phyloP scores from a whole-genome alignment of 2,888 invertebrate genomes.

The Parthenolecanium corni region DNA sequence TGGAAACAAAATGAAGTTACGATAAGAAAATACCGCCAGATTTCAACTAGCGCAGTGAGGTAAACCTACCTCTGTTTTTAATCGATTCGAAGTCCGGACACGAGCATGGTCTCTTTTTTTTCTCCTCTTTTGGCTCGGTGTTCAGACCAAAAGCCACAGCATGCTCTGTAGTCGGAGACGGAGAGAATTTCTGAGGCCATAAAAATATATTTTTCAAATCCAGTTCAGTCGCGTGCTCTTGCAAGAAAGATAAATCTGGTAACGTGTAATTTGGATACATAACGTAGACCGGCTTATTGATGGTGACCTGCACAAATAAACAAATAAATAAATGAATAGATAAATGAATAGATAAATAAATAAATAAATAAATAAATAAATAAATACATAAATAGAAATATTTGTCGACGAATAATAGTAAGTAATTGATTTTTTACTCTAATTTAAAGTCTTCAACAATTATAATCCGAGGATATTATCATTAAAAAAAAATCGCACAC shows the following conservation, averaged over 20 bases:
- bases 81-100: slow-evolving; percentile 71
- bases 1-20: background rate
- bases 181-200: slow-evolving; percentile 53
- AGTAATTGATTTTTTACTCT: too few relatives aligned
- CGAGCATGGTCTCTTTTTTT: slow-evolving; percentile 56
- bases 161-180: slow-evolving; percentile 34
- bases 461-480: too few relatives aligned
- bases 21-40: background rate
- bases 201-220: slow-evolving; percentile 54
- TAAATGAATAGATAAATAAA: too few relatives aligned
- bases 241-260: slow-evolving; percentile 74
- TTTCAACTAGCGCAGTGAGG: background rate
- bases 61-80: slow-evolving; percentile 52
- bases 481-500: too few relatives aligned
- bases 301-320: background rate
- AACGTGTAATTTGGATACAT: slow-evolving; percentile 83
- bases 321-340: too few relatives aligned
- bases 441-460: too few relatives aligned
- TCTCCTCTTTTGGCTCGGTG: slow-evolving; percentile 35
- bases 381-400: too few relatives aligned
- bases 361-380: too few relatives aligned
- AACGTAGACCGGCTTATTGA: slow-evolving; percentile 62
- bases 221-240: slow-evolving; percentile 42
- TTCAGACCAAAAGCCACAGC: slow-evolving; percentile 22
- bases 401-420: too few relatives aligned